Evolutionary conservation across 2,797 vertebrate genomes (phyloP).

Genomic region (Diplodus puntazzo): DNA sequence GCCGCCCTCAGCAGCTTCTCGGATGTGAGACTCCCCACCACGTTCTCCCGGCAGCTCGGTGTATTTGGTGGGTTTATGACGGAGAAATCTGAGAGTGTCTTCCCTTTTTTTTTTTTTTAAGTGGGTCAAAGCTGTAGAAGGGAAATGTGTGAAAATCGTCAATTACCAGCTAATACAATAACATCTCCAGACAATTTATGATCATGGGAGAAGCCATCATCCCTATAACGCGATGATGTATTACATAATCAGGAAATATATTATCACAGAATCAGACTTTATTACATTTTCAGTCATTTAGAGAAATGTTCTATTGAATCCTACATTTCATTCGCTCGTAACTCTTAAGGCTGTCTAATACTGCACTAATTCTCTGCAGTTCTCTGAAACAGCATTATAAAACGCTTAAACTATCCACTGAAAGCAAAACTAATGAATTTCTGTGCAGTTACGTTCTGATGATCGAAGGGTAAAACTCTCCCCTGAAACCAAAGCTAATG

Average conservation of each 20-base stretch:
- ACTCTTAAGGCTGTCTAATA: conserved; percentile 10
- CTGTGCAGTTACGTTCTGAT: conserved; percentile 2
- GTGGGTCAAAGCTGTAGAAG: conserved; percentile 2
- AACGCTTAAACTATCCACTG: conserved; percentile 30
- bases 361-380: conserved; percentile 24
- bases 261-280: conserved; percentile 37
- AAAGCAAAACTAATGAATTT: conserved; percentile 38
- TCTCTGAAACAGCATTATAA: conserved; percentile 14
- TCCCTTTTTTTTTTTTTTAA: conserved; percentile 1
- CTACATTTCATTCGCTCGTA: conserved; percentile 34
- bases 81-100: not conserved
- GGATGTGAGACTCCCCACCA: not conserved
- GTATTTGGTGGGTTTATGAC: conserved; percentile 3
- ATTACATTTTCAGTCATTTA: conserved; percentile 42
- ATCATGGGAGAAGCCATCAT: not conserved
- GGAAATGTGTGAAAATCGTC: conserved; percentile 31
- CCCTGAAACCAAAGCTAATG: conserved; percentile 33
- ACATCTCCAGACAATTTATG: conserved; percentile 19
- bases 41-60: not conserved
- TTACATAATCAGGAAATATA: conserved; percentile 34
- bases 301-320: conserved; percentile 42
- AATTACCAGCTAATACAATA: conserved; percentile 31
- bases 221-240: conserved; percentile 6
- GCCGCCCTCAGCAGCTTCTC: conserved; percentile 35
- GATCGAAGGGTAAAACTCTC: conserved; percentile 37